phyloP scores from a whole-genome alignment of 2,888 invertebrate genomes.

The Timema cristinae region DNA sequence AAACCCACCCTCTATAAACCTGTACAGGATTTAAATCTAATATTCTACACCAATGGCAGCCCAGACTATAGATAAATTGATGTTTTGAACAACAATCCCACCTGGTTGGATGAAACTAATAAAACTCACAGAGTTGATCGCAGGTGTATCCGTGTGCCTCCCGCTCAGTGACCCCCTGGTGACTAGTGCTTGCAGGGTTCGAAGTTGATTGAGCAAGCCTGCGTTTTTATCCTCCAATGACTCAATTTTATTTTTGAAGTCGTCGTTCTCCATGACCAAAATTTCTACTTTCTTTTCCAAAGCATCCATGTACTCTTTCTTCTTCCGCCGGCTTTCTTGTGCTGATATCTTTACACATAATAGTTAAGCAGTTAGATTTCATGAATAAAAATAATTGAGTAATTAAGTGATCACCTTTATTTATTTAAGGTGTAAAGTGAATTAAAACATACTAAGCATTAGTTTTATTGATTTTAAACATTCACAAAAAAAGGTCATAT shows the following conservation, averaged over 20 bases:
- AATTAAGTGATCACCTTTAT: no score
- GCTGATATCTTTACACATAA: conserved; percentile 79
- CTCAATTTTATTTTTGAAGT: conserved; percentile 74
- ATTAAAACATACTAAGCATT: no score
- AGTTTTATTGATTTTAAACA: no score
- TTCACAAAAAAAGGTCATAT: no score
- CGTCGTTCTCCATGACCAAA: conserved; percentile 72
- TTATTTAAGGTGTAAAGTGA: no score
- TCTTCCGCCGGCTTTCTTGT: conserved; percentile 97
- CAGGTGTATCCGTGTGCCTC: neutral
- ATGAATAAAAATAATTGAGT: neutral
- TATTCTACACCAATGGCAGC: no score
- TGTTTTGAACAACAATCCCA: no score
- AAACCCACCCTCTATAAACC: no score
- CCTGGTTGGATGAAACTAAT: no score
- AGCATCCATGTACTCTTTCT: conserved; percentile 99
- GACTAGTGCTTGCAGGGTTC: conserved; percentile 66
- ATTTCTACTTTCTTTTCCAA: conserved; percentile 86
- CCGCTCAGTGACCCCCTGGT: conserved; percentile 18
- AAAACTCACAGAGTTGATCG: neutral
- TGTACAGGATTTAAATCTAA: no score
- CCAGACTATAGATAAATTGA: no score
- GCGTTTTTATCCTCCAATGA: conserved; percentile 72
- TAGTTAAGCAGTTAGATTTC: neutral
- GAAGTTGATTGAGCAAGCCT: conserved; percentile 68